These are phyloP conservation scores for Syngnathoides biaculeatus DNA, from an alignment of 2,113 vertebrate genomes.

Conservation along the genomic window DNA sequence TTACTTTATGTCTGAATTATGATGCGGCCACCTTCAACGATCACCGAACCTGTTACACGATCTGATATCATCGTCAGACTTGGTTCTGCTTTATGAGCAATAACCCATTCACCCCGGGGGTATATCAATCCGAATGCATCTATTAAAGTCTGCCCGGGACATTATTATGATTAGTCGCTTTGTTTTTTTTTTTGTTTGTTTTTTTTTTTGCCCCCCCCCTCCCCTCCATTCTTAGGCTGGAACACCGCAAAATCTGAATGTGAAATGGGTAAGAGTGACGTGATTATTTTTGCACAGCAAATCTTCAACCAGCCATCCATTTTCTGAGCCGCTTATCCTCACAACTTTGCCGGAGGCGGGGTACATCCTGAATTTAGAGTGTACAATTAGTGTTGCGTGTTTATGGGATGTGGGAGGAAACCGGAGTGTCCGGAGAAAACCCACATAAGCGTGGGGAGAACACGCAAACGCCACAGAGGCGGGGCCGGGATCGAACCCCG, in stretches of 20 bases:
- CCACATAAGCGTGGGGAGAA: too few species aligned
- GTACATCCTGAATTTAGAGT: too few species aligned
- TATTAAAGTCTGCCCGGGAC: slow-evolving; percentile 66
- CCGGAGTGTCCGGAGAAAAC: too few species aligned
- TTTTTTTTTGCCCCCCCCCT: too few species aligned
- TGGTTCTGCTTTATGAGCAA: slow-evolving; percentile 62
- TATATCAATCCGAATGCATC: slow-evolving; percentile 67
- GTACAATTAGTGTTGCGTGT: too few species aligned
- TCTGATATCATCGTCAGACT: slow-evolving; percentile 61
- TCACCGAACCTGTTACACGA: slow-evolving; percentile 52
- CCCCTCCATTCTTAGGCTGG: slow-evolving; percentile 8
- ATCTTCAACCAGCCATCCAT: too few species aligned
- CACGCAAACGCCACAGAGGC: too few species aligned
- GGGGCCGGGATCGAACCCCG: too few species aligned
- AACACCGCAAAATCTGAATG: slow-evolving; percentile 54
- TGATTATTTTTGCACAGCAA: slow-evolving; percentile 58
- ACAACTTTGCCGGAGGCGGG: too few species aligned
- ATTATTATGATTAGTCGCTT: slow-evolving; percentile 68
- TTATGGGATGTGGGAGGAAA: too few species aligned
- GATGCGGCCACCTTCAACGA: slow-evolving; percentile 53
- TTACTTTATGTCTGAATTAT: slow-evolving; percentile 45
- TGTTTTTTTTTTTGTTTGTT: slow-evolving; percentile 65
- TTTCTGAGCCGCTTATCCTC: too few species aligned
- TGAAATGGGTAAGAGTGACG: slow-evolving; percentile 60
- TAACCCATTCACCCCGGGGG: slow-evolving; percentile 59